phyloP scores from a whole-genome alignment of 2,888 invertebrate species.

The Cynaeus angustus region DNA sequence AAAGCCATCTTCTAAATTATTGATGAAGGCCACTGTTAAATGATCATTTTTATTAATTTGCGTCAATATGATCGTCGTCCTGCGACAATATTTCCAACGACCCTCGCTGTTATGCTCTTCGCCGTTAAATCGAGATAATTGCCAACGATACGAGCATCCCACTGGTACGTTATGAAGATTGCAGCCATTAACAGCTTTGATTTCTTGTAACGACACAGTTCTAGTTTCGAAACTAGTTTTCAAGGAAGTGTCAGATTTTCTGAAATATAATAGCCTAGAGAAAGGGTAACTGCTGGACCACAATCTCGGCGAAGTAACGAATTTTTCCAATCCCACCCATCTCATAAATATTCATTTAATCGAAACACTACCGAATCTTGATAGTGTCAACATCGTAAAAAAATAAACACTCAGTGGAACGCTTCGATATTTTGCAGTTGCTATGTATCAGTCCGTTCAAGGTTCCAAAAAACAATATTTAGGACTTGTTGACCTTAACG shows the following conservation, averaged over 20 bases:
- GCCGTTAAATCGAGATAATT: conserved; percentile 31
- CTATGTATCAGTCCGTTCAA: conserved; percentile 44
- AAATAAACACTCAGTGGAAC: conserved; percentile 9
- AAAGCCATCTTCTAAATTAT: conserved; percentile 33
- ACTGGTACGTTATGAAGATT: conserved; percentile 30
- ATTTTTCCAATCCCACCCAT: conserved; percentile 42
- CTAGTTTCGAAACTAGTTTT: conserved; percentile 32
- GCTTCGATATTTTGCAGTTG: conserved; percentile 39
- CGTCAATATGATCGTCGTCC: conserved; percentile 11
- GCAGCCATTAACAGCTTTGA: conserved; percentile 16
- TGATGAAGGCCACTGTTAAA: conserved; percentile 32
- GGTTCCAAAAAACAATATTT: conserved; percentile 52
- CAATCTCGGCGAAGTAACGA: conserved; percentile 30
- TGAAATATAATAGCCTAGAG: conserved; percentile 32
- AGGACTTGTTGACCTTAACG: conserved; percentile 54
- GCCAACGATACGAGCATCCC: conserved; percentile 15
- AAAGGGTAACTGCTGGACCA: conserved; percentile 35
- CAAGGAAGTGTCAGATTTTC: conserved; percentile 43
- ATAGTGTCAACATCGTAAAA: conserved; percentile 15
- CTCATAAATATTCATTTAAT: conserved; percentile 40
- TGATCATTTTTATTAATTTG: conserved; percentile 33
- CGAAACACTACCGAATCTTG: conserved; percentile 33
- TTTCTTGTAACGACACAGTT: conserved; percentile 10
- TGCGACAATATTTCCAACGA: not conserved
- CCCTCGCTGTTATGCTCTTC: not conserved